Conservation (phyloP, 2,888 invertebrate genomes). For the Macrosoma leucophasiata region DNA sequence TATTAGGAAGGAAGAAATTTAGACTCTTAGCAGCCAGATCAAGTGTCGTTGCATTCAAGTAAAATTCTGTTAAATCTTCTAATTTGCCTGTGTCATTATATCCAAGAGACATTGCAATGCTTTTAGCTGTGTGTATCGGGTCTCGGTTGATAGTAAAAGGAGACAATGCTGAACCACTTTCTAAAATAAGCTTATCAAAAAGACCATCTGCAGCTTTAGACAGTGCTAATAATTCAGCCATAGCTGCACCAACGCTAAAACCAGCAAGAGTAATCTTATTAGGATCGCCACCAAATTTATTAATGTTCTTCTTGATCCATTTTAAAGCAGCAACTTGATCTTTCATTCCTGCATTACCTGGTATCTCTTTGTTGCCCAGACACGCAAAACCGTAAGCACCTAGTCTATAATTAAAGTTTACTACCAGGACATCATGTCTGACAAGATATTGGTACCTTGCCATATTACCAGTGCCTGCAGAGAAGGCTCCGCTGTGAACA, state of each 20-base stretch:
- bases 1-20: conserved; percentile 54
- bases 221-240: conserved; percentile 54
- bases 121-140: conserved; percentile 54
- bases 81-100: conserved; percentile 50
- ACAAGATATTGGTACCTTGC: conserved; percentile 77
- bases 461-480: conserved; percentile 58
- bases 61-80: conserved; percentile 55
- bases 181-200: conserved; percentile 54
- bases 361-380: conserved; percentile 75
- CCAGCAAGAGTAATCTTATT: conserved; percentile 87
- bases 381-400: conserved; percentile 83
- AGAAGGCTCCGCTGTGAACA: conserved; percentile 60
- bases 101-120: conserved; percentile 53
- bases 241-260: conserved; percentile 84
- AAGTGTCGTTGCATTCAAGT: conserved; percentile 40
- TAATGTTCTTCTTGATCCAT: conserved; percentile 85
- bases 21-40: conserved; percentile 44
- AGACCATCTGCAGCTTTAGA: conserved; percentile 50
- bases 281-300: conserved; percentile 87
- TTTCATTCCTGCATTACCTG: conserved; percentile 90
- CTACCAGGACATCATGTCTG: conserved; percentile 79
- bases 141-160: conserved; percentile 57
- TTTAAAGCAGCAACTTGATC: conserved; percentile 88
- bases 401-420: conserved; percentile 81
- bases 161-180: conserved; percentile 59